phyloP scores from a whole-genome alignment of 2,797 vertebrate genomes.

The Melanotaenia boesemani region DNA sequence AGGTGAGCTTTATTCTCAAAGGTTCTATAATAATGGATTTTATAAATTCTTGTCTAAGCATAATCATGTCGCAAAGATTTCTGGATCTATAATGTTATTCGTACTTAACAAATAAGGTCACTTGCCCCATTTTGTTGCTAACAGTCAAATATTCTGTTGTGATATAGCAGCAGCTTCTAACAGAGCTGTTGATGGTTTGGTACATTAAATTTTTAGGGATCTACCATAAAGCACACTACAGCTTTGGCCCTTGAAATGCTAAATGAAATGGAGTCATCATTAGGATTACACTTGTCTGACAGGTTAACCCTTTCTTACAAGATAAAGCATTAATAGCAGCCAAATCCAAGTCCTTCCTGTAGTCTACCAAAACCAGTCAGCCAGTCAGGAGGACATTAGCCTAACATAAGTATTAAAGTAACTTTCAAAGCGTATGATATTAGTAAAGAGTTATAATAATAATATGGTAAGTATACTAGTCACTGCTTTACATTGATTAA shows the following conservation, averaged over 20 bases:
- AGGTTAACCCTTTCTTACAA: neutral
- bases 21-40: neutral
- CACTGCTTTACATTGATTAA: too few species aligned
- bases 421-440: neutral
- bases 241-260: neutral
- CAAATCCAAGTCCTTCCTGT: neutral
- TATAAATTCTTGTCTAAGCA: neutral
- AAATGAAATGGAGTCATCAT: neutral
- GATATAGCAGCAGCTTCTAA: neutral
- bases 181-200: neutral
- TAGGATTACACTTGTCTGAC: constrained; percentile 19
- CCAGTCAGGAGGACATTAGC: too few species aligned
- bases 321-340: neutral
- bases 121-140: neutral
- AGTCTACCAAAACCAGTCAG: neutral
- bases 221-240: neutral
- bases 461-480: neutral
- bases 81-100: neutral
- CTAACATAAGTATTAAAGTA: too few species aligned
- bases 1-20: neutral
- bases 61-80: too few species aligned
- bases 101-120: neutral
- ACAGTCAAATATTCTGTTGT: neutral
- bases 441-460: neutral
- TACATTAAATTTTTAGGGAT: neutral